A percentile compares a stretch with the other conserved stretches of the same genome.
Evolutionary conservation across 2,797 vertebrate species (phyloP).

Genomic region (Mormyrus proboscirostris): DNA sequence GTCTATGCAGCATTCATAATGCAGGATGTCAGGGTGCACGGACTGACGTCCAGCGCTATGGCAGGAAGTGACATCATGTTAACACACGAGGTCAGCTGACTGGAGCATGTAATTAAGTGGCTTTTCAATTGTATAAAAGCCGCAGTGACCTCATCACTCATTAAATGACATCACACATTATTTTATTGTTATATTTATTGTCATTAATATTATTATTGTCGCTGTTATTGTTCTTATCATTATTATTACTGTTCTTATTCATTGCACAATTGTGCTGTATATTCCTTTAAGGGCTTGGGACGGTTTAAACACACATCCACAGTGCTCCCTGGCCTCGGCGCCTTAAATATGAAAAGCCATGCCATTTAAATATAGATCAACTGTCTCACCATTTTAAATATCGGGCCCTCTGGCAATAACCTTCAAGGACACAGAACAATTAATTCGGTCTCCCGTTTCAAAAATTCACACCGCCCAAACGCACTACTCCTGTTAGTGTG

Average conservation of each 20-base stretch:
- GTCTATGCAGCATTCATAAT: not conserved
- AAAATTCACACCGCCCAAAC: not conserved
- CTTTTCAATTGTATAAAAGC: slow-evolving; percentile 1
- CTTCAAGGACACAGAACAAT: slow-evolving; percentile 7
- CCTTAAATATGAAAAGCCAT: slow-evolving; percentile 2
- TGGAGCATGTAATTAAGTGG: not conserved
- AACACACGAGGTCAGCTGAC: not conserved
- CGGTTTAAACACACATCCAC: not conserved
- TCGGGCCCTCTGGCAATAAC: slow-evolving; percentile 11
- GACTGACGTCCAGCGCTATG: not conserved
- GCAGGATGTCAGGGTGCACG: not conserved
- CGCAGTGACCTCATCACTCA: not conserved
- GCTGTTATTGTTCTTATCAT: not conserved
- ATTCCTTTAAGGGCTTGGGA: not conserved
- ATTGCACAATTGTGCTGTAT: not conserved
- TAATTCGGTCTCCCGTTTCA: not conserved
- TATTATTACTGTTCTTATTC: not conserved
- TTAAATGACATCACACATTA: not conserved
- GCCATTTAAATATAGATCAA: slow-evolving; percentile 18
- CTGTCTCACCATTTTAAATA: not conserved
- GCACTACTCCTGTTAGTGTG: not conserved
- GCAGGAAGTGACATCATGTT: not conserved
- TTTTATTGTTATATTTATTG: not conserved
- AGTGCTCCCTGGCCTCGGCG: too few relatives aligned
- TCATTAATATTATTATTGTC: not conserved